Base-by-base conservation (phyloP, 2,888 invertebrate genomes). In the Petrolisthes cinctipes region DNA sequence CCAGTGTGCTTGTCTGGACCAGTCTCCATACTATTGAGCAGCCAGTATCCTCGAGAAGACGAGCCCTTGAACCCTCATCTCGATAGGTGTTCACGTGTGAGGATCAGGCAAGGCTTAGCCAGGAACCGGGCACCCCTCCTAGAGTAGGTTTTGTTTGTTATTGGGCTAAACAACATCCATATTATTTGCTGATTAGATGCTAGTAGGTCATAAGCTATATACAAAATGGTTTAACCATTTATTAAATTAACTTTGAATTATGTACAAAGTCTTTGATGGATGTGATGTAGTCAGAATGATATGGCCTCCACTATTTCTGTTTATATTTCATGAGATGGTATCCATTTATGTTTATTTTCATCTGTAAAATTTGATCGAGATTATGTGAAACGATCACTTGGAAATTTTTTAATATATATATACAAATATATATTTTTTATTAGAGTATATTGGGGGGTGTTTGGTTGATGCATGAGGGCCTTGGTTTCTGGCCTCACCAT, bases 71-170 rank as follows among this genome's bases (percentile, higher is more conserved):
- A 86, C 66, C 83, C 80, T 87, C 84, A 80, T 75, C 51, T 66
- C 23, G 20, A 75, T 75, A 84, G 84, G 53, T 82, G 86, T 86
- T 82, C 82, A 82, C 78, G 68, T 82, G 86, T 79, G 78, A 86
- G 51, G 76, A 37, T 66, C 17, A 79, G 87, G 87, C 84, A 79
- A 84, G 83, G 83, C 84, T 81, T 87, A 84, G 80, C 80, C 87
- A 87, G 87, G 87, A 87, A 87, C 87, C 87, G 84, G 87, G 84
- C 78, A 75, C 85, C 88, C 88, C 85, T 82, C 85, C 80, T 85
- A 76, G 75, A 79, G 68, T 85, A 78, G 73, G 54, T 66, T 78
- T 88, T 73, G 23, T 79, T 86, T 80, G 80, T 81, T 79, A 86
- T 68, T 82, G 81, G 75, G 73, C 81, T 54, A 79, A 75, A 56